A percentile compares a stretch with the other conserved stretches of the same genome.
These are phyloP conservation scores for Gymnoscopelus braueri DNA, from an alignment of 2,797 vertebrate species.

Conservation along the genomic window DNA sequence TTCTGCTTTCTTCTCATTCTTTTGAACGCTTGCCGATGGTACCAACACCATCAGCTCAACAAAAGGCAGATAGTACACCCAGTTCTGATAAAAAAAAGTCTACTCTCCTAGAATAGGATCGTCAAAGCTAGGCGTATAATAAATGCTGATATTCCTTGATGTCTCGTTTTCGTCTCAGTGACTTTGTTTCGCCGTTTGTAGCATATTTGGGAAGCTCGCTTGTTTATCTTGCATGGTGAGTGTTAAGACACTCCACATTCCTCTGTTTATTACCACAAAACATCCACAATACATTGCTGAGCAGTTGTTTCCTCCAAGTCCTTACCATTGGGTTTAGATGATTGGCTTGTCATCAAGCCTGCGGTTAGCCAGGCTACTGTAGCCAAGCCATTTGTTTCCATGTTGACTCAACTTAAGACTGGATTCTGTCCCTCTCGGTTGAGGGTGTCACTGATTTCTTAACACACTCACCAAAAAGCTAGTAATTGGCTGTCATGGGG, in stretches of 20 bases:
- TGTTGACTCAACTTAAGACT: constrained; percentile 40
- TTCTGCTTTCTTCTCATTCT: constrained; percentile 10
- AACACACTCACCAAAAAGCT: constrained; percentile 26
- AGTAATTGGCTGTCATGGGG: constrained; percentile 60
- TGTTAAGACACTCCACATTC: constrained; percentile 56
- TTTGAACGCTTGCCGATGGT: too few species aligned
- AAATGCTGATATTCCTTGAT: constrained; percentile 4
- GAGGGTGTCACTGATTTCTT: constrained; percentile 25
- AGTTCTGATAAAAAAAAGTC: too few species aligned
- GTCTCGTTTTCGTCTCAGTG: constrained; percentile 1
- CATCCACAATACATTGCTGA: constrained; percentile 42
- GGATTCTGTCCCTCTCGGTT: constrained; percentile 12
- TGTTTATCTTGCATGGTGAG: constrained; percentile 53
- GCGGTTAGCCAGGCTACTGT: constrained; percentile 23
- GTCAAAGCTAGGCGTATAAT: too few species aligned
- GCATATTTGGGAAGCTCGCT: constrained; percentile 46
- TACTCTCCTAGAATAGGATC: too few species aligned
- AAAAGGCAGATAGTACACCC: too few species aligned
- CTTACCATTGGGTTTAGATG: constrained; percentile 17
- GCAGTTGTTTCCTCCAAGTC: constrained; percentile 34
- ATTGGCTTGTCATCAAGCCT: constrained; percentile 52
- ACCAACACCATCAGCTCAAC: too few species aligned
- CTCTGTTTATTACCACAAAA: constrained; percentile 60
- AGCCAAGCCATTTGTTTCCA: constrained; percentile 42
- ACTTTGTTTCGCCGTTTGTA: constrained; percentile 1